Base-by-base conservation (phyloP, 2,113 vertebrate genomes). In the Amblyopsis rosae region DNA sequence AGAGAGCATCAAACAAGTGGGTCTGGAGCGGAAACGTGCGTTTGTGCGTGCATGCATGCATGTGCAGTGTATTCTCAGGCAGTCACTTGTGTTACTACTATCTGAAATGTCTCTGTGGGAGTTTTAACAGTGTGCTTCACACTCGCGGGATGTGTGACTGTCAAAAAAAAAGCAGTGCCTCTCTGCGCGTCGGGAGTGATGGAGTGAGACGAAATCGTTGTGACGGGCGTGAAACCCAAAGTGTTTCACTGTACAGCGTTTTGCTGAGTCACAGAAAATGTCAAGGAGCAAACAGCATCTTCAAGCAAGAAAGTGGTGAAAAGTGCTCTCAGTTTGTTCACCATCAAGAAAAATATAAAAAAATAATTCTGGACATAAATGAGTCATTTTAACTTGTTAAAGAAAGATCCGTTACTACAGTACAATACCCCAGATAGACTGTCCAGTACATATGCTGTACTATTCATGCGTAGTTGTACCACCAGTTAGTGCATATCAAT, bases 41-140 rank as follows among this genome's bases (percentile, higher is more conserved):
- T 33, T 16, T 57, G 8, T 57, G 55, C 19, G 55, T 57, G n/a
- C n/a, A 8, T 51, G 50, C 51, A 54, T 45, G 58, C n/a, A 15
- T 35, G 65, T 46, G 1, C 26, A 26, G 26, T 26, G 26, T 19
- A 13, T 48, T 19, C 19, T 19, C 19, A 16, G 47, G 46, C 65
- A 73, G 58, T 65, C 35, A 59, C 80, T 86, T 83, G 81, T 88
- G 81, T 83, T 87, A 80, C 77, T 82, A 82, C 66, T 2, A 69
- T 77, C 77, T 72, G 56, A 83, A 86, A 56, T 77, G 66, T 59
- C 82, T 67, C 84, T 81, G 84, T 78, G 82, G 86, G 86, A 82
- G 87, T 82, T 74, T 84, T 82, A 85, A 68, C 75, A 74, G 69
- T 66, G 77, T 77, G 70, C 62, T 83, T 85, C 77, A 76, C 82